Base-by-base conservation (phyloP, 2,797 vertebrate genomes). In the Pangasius djambal region DNA sequence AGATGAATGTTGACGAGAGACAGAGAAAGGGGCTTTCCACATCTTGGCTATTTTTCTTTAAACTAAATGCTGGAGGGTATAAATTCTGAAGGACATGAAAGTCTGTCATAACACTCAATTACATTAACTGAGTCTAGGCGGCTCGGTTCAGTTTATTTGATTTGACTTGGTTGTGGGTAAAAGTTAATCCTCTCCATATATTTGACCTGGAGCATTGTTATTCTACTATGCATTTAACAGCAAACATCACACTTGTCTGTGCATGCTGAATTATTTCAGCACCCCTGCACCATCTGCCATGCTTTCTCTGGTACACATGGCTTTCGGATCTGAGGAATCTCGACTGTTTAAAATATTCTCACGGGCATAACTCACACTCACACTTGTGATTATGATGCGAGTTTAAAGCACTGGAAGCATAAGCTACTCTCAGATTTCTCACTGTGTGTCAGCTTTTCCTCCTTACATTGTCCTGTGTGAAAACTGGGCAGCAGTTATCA, bases 181-280 rank as follows among this genome's bases (percentile, higher is more conserved):
- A 88, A 86, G 84, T 84, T 91, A 92, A 91, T 91, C 72, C 78
- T 65, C 34, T 90, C 87, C 91, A 92, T 83, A 92, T 83, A 86
- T 79, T 50, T 88, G 89, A 91, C 92, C 87, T 67, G 86, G 82
- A 89, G 90, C 89, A 61, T 89, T 91, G 88, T 84, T 89, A 75
- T 91, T 90, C 82, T 87, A 72, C 82, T 88, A 59, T 55, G 40
- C 59, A 84, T 90, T 88, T 88, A 89, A 90, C 88, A 91, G 88
- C 88, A 88, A 89, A 85, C 88, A 77, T 88, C 59, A 50, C 82
- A 88, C 25, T 74, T 85, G 74, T 50, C 70, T 63, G 88, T 87
- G 59, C 84, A 72, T 40, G 70, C 65, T 50, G 82, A 88, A 72
- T 52, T 72, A 52, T 63, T 88, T 85, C 84, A 74, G 83, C 79